Percentiles rank a stretch among this genome's conserved stretches.
These are phyloP conservation scores for Neodon shergylaensis DNA, from an alignment of 2,113 vertebrate genomes.

Conservation along the genomic window DNA sequence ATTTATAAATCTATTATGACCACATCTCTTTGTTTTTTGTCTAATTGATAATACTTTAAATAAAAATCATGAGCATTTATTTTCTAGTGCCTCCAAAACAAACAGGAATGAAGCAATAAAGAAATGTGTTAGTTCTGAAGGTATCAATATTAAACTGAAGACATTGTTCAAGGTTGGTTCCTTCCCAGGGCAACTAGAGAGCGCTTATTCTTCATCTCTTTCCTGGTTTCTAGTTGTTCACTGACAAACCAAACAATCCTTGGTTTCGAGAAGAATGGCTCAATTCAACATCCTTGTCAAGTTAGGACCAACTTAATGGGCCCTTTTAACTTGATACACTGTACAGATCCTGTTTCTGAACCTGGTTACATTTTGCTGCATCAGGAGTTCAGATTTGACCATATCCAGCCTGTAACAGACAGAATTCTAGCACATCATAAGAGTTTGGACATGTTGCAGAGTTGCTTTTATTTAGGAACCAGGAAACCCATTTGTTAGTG, in stretches of 20 bases:
- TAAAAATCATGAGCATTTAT: conserved; percentile 15
- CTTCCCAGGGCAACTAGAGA: background rate
- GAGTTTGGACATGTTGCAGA: background rate
- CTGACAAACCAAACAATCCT: background rate
- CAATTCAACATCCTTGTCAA: background rate
- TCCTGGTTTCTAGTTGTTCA: background rate
- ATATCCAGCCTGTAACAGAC: background rate
- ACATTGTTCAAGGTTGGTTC: background rate
- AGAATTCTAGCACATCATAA: background rate
- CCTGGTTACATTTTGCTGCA: background rate
- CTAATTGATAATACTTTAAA: conserved; percentile 6
- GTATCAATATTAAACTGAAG: background rate
- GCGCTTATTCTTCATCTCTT: background rate
- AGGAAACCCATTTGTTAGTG: background rate
- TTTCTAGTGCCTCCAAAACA: background rate
- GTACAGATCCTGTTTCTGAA: background rate
- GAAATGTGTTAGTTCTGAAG: background rate
- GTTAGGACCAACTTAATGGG: background rate
- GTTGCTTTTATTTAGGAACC: background rate
- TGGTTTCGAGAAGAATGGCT: background rate
- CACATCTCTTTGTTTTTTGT: background rate
- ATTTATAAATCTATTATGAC: background rate
- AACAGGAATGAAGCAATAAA: background rate
- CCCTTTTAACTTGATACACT: background rate
- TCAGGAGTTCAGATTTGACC: background rate